Conservation (phyloP, 1,140 invertebrate genomes). For the Harlomillsia oculata region DNA sequence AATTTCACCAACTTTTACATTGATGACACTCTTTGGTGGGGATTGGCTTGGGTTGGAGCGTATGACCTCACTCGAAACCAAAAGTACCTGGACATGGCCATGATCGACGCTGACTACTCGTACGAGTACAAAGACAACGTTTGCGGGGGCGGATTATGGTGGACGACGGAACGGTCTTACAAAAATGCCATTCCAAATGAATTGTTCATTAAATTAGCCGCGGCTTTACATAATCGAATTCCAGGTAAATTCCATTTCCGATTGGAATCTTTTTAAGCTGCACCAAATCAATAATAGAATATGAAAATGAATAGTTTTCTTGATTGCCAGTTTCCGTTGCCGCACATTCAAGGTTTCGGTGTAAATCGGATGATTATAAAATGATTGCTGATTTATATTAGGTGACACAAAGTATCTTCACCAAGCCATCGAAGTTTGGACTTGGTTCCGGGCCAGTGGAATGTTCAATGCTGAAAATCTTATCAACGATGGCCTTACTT, state of each 20-base stretch:
- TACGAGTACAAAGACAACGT: constrained; percentile 26
- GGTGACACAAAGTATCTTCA: constrained; percentile 30
- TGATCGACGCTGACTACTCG: constrained; percentile 22
- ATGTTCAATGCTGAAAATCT: constrained; percentile 30
- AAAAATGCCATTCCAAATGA: constrained; percentile 34
- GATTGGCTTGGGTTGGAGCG: constrained; percentile 26
- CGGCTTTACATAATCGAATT: constrained; percentile 30
- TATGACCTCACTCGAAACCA: constrained; percentile 21
- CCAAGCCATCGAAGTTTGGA: constrained; percentile 30
- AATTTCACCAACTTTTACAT: constrained; percentile 29
- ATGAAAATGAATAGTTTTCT: too few species aligned
- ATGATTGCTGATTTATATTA: too few species aligned
- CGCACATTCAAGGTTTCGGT: too few species aligned
- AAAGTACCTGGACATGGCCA: constrained; percentile 31
- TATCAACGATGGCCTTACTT: constrained; percentile 30
- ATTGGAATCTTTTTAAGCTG: too few species aligned
- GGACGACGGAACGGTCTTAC: constrained; percentile 17
- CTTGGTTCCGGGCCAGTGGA: constrained; percentile 28
- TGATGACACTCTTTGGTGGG: constrained; percentile 31
- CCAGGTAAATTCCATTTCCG: too few species aligned
- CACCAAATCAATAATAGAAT: too few species aligned
- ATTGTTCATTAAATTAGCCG: constrained; percentile 31
- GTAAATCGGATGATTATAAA: too few species aligned
- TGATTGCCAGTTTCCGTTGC: too few species aligned
- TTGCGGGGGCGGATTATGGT: constrained; percentile 31